Evolutionary conservation across 1,140 invertebrate genomes (phyloP).

Genomic region (Aleiodes sp.): DNA sequence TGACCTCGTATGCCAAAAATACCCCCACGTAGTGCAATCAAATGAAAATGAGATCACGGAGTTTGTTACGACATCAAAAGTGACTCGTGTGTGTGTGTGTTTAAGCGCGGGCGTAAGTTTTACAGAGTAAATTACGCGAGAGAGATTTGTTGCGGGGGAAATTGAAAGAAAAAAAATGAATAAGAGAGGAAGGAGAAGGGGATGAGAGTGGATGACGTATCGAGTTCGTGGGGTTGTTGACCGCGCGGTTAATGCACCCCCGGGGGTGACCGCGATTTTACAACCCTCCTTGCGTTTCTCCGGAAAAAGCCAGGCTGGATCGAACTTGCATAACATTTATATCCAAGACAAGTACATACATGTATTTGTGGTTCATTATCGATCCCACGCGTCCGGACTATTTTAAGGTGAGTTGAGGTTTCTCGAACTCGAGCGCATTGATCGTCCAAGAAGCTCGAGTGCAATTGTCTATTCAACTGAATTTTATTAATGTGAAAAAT

Average conservation of each 20-base stretch:
- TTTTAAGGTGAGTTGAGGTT: background rate
- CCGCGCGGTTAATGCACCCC: conserved; percentile 63
- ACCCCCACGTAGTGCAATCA: conserved; percentile 58
- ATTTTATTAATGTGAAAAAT: too few species aligned
- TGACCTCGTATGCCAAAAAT: conserved; percentile 64
- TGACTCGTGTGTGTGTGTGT: conserved; percentile 40
- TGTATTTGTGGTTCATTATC: conserved; percentile 13
- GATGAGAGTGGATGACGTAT: conserved; percentile 54
- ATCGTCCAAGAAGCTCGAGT: background rate
- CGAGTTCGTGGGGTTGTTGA: conserved; percentile 59
- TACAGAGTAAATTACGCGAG: background rate
- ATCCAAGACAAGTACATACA: background rate
- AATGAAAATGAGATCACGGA: conserved; percentile 67
- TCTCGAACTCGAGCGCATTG: background rate
- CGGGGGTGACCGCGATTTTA: conserved; percentile 2
- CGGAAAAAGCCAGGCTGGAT: conserved; percentile 43
- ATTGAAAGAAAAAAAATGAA: background rate
- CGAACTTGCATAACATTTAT: conserved; percentile 6
- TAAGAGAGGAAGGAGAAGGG: conserved; percentile 19
- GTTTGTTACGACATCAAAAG: conserved; percentile 66
- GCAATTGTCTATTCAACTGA: too few species aligned
- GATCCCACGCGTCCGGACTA: background rate
- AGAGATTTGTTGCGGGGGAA: background rate
- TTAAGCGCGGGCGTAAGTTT: conserved; percentile 38
- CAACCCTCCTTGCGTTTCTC: conserved; percentile 52